Base-by-base conservation (phyloP, 2,888 invertebrate genomes). In the Keiferia lycopersicella region DNA sequence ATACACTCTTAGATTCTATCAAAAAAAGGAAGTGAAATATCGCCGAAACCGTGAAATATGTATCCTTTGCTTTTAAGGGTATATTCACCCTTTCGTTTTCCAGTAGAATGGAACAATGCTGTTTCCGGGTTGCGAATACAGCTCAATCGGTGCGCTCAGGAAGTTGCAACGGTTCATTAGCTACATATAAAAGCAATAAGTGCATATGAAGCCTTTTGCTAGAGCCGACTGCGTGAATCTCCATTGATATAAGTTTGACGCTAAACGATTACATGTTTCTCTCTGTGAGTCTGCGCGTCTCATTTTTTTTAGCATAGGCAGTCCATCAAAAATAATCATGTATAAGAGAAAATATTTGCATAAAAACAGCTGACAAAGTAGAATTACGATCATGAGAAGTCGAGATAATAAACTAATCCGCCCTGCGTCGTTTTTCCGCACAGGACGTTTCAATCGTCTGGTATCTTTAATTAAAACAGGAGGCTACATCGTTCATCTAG, bases 111-210 rank as follows among this genome's bases (percentile, higher is more conserved):
- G 69, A 70, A 86, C 83, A 88, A 91, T 80, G 82, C 74, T 76
- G 73, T 86, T 84, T 91, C 91, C 91, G 88, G 88, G 83, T 88
- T 83, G 85, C 85, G 73, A 85, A 85, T 82, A 78, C 79, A 72
- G 69, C 81, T 84, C 85, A 84, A 83, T 84, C 78, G 77, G 68
- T 73, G 70, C 68, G 76, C 74, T 74, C 86, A 84, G 91, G 91
- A 91, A 89, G 85, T 87, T 69, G 77, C 65, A 71, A 85, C 74
- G 91, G 81, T 88, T 88, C 88, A 88, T 90, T 90, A 87, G 80
- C 71, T 74, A 63, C 69, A 72, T 71, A 81, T 82, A 81, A 79
- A 68, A 75, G 76, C 73, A 71, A 70, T 78, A 77, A 80, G 76
- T 78, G 76, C 74, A 73, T 76, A 78, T 78, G 73, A 79, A 75